These are phyloP conservation scores for Listrodromus nycthemerus DNA, from an alignment of 2,888 invertebrate species.

Conservation along the genomic window DNA sequence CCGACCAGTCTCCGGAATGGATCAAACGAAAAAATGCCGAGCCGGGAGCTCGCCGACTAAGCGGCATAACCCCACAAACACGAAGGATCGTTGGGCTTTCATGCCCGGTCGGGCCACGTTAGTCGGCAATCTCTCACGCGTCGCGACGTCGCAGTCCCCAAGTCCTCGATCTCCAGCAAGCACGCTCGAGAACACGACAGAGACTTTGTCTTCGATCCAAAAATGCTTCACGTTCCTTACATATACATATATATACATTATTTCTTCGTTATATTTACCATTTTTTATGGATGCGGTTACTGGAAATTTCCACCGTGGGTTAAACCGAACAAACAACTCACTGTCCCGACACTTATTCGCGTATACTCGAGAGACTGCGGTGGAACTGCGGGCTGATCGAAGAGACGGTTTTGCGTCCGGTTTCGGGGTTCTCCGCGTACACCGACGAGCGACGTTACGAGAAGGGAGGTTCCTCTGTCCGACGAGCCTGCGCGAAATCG, in stretches of 20 bases:
- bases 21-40: conserved; percentile 11
- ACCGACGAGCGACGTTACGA: conserved; percentile 75
- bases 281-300: conserved; percentile 77
- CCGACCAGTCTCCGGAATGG: background rate
- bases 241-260: conserved; percentile 64
- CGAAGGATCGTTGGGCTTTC: background rate
- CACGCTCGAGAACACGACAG: background rate
- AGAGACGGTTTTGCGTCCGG: conserved; percentile 73
- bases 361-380: conserved; percentile 75
- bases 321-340: conserved; percentile 75
- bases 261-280: conserved; percentile 79
- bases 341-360: conserved; percentile 82
- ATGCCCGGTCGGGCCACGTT: conserved; percentile 21
- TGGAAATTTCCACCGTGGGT: conserved; percentile 74
- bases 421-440: conserved; percentile 80
- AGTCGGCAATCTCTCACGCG: conserved; percentile 14
- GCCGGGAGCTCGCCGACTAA: background rate
- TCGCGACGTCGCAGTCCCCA: conserved; percentile 16
- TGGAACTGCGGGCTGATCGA: conserved; percentile 77
- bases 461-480: conserved; percentile 82
- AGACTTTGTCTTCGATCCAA: background rate
- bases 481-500: conserved; percentile 71
- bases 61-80: conserved; percentile 38
- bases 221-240: background rate
- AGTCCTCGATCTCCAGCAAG: background rate